Evolutionary conservation across 1,140 invertebrate species (phyloP).

Genomic region (Zaprionus ghesquierei): DNA sequence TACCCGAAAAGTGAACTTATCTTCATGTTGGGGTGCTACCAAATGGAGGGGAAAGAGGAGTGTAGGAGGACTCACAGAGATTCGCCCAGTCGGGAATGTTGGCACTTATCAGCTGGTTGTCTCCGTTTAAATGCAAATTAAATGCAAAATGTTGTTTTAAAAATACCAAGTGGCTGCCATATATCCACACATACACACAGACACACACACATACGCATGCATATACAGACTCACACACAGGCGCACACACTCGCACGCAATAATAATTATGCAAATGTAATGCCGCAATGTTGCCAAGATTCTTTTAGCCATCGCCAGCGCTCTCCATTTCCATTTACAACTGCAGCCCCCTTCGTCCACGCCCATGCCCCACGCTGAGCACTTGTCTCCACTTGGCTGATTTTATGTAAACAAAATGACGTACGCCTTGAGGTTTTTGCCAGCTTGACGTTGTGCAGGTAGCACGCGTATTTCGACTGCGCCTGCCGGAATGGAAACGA

Average conservation of each 20-base stretch:
- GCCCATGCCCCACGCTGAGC: background rate
- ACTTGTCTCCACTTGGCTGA: constrained; percentile 56
- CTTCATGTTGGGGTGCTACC: background rate
- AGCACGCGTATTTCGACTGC: constrained; percentile 5
- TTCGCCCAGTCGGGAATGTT: constrained; percentile 3
- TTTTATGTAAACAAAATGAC: constrained; percentile 77
- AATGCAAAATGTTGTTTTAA: constrained; percentile 41
- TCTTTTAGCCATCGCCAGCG: constrained; percentile 40
- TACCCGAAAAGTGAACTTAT: background rate
- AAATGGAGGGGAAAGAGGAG: background rate
- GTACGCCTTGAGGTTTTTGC: constrained; percentile 67
- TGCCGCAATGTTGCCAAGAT: constrained; percentile 73
- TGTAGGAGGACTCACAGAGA: background rate
- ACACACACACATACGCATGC: constrained; percentile 11
- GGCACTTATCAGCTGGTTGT: constrained; percentile 52
- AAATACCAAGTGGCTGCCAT: constrained; percentile 1
- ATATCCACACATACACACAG: background rate
- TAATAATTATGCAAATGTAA: constrained; percentile 77
- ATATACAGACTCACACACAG: constrained; percentile 3
- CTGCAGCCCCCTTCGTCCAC: background rate
- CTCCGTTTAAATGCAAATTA: constrained; percentile 70
- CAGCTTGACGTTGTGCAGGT: constrained; percentile 20
- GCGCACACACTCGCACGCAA: constrained; percentile 38
- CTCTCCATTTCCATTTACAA: constrained; percentile 22
- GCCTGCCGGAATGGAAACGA: constrained; percentile 32